Percentiles rank a stretch among this genome's conserved stretches.
Evolutionary conservation across 2,113 vertebrate species (phyloP).

Genomic region (Anoplopoma fimbria): DNA sequence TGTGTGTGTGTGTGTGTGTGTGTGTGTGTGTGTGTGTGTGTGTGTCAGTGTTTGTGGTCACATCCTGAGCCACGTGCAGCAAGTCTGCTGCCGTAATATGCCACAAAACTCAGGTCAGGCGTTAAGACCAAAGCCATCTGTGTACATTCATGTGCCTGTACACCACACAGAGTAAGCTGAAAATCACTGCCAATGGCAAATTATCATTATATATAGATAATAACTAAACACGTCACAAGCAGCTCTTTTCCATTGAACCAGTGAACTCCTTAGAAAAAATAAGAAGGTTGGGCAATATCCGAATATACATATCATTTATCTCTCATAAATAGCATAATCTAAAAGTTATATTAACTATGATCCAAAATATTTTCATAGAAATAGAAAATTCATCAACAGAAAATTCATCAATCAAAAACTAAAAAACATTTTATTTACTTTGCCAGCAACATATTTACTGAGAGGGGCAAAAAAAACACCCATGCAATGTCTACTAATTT

Average conservation of each 20-base stretch:
- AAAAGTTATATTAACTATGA: neutral
- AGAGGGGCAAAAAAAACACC: neutral
- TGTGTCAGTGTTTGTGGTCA: conserved; percentile 59
- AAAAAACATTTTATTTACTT: neutral
- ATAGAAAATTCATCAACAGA: neutral
- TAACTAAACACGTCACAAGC: neutral
- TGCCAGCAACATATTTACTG: neutral
- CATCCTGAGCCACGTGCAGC: conserved; percentile 67
- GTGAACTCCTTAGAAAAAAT: neutral
- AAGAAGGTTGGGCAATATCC: neutral
- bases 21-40: conserved; percentile 25
- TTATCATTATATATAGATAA: neutral
- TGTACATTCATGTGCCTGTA: conserved; percentile 23
- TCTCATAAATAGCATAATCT: neutral
- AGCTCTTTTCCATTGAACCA: neutral
- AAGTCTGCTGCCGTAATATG: conserved; percentile 31
- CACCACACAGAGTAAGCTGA: neutral
- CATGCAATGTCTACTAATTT: neutral
- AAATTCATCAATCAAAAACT: neutral
- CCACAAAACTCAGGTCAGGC: conserved; percentile 45
- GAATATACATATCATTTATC: neutral
- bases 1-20: conserved; percentile 12
- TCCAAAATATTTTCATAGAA: conserved; percentile 6
- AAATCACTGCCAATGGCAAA: neutral
- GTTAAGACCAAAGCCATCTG: conserved; percentile 55